Evolutionary conservation across 2,113 vertebrate genomes (phyloP), one percentile per base, ranked within the genome.

Genomic region (Gambusia holbrooki): DNA sequence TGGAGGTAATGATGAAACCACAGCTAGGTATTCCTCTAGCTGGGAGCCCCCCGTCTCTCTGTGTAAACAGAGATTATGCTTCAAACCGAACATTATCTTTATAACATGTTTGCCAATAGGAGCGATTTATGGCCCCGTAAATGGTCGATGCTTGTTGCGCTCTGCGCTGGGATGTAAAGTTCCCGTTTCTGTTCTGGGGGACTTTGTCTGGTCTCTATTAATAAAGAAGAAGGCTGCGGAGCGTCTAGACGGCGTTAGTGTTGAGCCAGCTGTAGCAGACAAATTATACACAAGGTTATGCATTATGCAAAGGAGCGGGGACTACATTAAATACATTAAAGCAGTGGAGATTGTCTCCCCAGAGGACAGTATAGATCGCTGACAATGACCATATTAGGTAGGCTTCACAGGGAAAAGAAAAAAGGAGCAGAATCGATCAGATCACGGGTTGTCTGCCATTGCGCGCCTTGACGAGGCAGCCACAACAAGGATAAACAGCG

Each of bases 161-260:
- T 81, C 83, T 32, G 76, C 40, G 73, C 62, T n/a, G 64, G 78
- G 63, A 82, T 82, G 45, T 22, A 84, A 92, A 93, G 79, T 92
- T 89, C 71, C 25, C 51, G 77, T 42, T 83, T 62, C 79, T 15
- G 40, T 15, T 42, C 40, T 42, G 33, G 73, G n/a, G 1, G 70
- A 86, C 78, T 87, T 58, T 69, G 65, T 78, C 69, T 27, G 69
- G 60, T 66, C 71, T 82, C 86, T 73, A 79, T 87, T 83, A 87
- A 83, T 79, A 73, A 81, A 69, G 58, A 0, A 67, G 33, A 5
- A 25, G 5, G 77, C 73, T 63, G 9, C 70, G 85, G 51, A 58
- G 87, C 81, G 90, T 92, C 92, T 91, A 92, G 90, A 92, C 89
- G 7, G 88, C 70, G 67, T 83, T 74, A 65, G 84, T 72, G 66